Percentiles rank a stretch among this genome's conserved stretches.
phyloP scores from a whole-genome alignment of 2,888 invertebrate genomes.

The Diabrotica balteata region DNA sequence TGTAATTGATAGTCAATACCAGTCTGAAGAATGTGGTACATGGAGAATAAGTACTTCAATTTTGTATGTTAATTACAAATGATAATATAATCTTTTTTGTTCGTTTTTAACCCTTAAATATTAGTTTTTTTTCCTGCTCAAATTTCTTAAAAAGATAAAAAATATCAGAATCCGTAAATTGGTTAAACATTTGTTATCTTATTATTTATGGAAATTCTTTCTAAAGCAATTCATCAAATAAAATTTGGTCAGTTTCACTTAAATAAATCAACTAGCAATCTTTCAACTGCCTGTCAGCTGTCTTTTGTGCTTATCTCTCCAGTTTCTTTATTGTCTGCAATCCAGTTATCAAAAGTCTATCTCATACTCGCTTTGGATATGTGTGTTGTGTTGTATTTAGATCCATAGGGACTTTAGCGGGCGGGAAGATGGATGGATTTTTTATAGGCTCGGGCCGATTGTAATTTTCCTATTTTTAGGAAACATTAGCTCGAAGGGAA shows the following conservation, averaged over 20 bases:
- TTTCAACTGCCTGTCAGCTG: slow-evolving; percentile 61
- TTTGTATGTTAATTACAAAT: no score
- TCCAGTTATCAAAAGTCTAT: slow-evolving; percentile 60
- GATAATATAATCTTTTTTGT: no score
- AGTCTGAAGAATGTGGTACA: no score
- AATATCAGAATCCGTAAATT: background rate
- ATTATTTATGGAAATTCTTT: slow-evolving; percentile 15
- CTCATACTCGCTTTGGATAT: slow-evolving; percentile 34
- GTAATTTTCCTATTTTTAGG: slow-evolving; percentile 1
- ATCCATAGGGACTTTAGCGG: slow-evolving; percentile 54
- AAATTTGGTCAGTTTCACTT: slow-evolving; percentile 50
- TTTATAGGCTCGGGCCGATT: slow-evolving; percentile 52
- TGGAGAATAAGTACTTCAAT: no score
- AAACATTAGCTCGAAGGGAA: no score
- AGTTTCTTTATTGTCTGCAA: slow-evolving; percentile 62
- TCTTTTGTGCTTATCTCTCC: slow-evolving; percentile 60
- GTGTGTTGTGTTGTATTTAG: slow-evolving; percentile 35
- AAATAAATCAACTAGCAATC: slow-evolving; percentile 59
- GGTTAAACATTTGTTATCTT: background rate
- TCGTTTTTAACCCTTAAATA: no score
- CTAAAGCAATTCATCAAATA: slow-evolving; percentile 26
- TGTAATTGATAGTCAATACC: no score
- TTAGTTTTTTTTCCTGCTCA: no score
- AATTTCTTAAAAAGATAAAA: no score
- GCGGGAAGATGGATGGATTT: slow-evolving; percentile 59